phyloP scores from a whole-genome alignment of 2,797 vertebrate genomes.

The Sebastes wilsoni region DNA sequence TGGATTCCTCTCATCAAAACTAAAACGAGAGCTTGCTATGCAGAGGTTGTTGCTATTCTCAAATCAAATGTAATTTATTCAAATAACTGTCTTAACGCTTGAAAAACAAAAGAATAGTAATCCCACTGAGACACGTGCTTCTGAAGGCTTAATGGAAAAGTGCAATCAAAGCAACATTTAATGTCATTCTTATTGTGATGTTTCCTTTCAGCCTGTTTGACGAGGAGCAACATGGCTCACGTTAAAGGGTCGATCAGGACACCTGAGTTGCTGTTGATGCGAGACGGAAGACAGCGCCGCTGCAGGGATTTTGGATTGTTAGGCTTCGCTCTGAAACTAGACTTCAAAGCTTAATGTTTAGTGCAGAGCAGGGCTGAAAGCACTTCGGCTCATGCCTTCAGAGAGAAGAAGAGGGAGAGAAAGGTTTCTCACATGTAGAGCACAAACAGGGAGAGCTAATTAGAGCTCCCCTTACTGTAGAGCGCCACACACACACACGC shows the following conservation, averaged over 20 bases:
- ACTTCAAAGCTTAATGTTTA: conserved; percentile 42
- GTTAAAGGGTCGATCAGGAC: not conserved
- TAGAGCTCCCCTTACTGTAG: conserved; percentile 24
- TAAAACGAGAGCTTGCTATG: not conserved
- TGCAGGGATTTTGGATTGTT: conserved; percentile 9
- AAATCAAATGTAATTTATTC: conserved; percentile 22
- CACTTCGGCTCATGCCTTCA: not conserved
- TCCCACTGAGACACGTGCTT: conserved; percentile 7
- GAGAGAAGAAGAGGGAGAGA: conserved; percentile 4
- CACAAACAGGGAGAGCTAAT: conserved; percentile 34
- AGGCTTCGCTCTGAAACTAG: not conserved
- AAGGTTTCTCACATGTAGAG: conserved; percentile 17
- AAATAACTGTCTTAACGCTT: not conserved
- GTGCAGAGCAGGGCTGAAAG: not conserved
- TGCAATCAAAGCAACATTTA: conserved; percentile 10
- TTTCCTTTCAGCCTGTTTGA: not conserved
- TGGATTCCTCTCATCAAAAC: conserved; percentile 15
- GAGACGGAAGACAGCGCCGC: not conserved
- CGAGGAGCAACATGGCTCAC: not conserved
- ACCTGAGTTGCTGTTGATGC: not conserved
- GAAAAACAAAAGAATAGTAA: conserved; percentile 21
- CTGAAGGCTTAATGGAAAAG: conserved; percentile 26
- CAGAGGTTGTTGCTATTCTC: not conserved
- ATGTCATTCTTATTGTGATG: not conserved
- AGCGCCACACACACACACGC: not conserved